A percentile compares a stretch with the other conserved stretches of the same genome.
Conservation (phyloP, 64 coral and sea anemone species). For the Stylophora pistillata region DNA sequence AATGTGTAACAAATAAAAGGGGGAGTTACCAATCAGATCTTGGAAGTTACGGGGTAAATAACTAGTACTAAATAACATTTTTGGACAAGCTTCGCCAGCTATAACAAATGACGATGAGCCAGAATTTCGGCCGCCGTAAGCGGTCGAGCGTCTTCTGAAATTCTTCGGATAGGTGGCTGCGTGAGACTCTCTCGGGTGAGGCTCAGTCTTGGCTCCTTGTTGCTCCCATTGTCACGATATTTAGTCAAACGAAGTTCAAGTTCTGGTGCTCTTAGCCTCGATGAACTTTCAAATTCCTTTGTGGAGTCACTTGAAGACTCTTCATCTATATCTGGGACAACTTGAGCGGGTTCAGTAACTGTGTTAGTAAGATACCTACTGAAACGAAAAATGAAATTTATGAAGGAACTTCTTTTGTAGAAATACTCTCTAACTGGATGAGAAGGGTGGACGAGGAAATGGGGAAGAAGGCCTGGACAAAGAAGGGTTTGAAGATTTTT, state of each 20-base stretch:
- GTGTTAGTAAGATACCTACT: conserved; percentile 80
- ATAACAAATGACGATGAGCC: conserved; percentile 84
- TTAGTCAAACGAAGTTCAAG: conserved; percentile 87
- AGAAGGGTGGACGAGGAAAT: not conserved
- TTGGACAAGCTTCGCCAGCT: not conserved
- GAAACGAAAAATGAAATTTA: not conserved
- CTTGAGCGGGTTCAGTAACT: conserved; percentile 71
- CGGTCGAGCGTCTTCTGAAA: conserved; percentile 80
- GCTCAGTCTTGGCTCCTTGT: conserved; percentile 73
- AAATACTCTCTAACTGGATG: not conserved
- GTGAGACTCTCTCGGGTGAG: conserved; percentile 61
- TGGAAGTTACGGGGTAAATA: too few relatives aligned
- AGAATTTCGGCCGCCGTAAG: conserved; percentile 91
- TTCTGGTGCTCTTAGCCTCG: conserved; percentile 54
- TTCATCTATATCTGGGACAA: conserved; percentile 86
- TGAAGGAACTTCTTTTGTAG: not conserved
- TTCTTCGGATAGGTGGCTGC: conserved; percentile 86
- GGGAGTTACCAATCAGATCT: too few relatives aligned
- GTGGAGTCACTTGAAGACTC: conserved; percentile 39
- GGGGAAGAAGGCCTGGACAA: too few relatives aligned
- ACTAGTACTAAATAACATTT: not conserved
- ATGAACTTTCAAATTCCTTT: conserved; percentile 31
- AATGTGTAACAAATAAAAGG: too few relatives aligned
- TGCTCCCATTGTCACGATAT: conserved; percentile 75
- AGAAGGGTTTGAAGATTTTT: too few relatives aligned